Percentiles rank a stretch among this genome's conserved stretches.
Conservation (phyloP, 1,140 invertebrate genomes). For the Oryzaephilus surinamensis region DNA sequence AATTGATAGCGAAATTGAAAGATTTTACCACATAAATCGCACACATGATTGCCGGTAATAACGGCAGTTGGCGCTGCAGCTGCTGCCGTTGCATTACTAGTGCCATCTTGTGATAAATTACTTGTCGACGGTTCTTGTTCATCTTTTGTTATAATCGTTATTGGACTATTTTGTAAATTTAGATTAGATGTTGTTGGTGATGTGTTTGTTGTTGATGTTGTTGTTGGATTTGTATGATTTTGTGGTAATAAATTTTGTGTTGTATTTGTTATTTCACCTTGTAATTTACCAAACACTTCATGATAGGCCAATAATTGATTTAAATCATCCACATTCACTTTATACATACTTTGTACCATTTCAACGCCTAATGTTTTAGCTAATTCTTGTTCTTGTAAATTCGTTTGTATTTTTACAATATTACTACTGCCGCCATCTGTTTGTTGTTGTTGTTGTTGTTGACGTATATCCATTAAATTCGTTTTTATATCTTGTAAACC, state of each 20-base stretch:
- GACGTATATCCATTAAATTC: conserved; percentile 56
- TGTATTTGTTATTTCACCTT: conserved; percentile 43
- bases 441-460: too few relatives aligned
- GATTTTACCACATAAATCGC: conserved; percentile 74
- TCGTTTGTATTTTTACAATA: conserved; percentile 60
- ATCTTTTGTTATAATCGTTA: conserved; percentile 37
- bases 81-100: too few relatives aligned
- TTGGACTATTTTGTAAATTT: not conserved
- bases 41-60: conserved; percentile 58
- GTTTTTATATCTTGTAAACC: conserved; percentile 35
- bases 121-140: conserved; percentile 45
- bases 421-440: conserved; percentile 57
- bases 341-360: conserved; percentile 67
- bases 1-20: conserved; percentile 78
- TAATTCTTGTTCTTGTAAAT: conserved; percentile 52
- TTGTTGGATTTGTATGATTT: conserved; percentile 14
- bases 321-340: conserved; percentile 70
- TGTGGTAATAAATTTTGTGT: conserved; percentile 38
- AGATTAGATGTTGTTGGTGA: conserved; percentile 1
- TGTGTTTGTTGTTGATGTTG: conserved; percentile 11
- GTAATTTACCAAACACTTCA: conserved; percentile 76
- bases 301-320: conserved; percentile 75
- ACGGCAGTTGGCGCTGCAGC: too few relatives aligned
- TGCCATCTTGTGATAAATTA: conserved; percentile 38
- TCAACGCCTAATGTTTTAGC: conserved; percentile 56